Conservation (phyloP, 2,113 vertebrate species). For the Cariama cristata region DNA sequence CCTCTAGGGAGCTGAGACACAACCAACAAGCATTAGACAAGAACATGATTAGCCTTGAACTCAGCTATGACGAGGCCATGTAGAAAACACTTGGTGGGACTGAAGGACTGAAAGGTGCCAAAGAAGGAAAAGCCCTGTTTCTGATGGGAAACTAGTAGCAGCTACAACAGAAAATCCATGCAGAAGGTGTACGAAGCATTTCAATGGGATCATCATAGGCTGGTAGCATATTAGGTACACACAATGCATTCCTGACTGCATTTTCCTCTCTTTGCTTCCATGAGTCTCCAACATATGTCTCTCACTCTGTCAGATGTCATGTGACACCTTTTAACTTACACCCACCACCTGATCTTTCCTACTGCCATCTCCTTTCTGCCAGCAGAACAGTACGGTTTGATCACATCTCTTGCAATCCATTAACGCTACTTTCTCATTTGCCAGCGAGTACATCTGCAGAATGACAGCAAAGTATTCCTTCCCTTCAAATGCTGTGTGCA, state of each 20-base stretch:
- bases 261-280: neutral
- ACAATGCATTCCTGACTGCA: neutral
- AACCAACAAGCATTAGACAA: neutral
- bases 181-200: neutral
- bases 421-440: neutral
- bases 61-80: neutral
- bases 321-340: neutral
- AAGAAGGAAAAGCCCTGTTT: neutral
- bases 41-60: neutral
- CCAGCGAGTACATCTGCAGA: neutral
- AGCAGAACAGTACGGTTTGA: conserved; percentile 16
- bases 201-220: neutral
- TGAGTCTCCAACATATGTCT: neutral
- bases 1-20: neutral
- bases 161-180: neutral
- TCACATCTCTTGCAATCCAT: neutral
- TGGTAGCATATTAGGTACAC: neutral
- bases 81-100: neutral
- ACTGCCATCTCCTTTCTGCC: conserved; percentile 23
- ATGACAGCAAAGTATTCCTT: neutral
- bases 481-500: neutral
- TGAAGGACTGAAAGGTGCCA: neutral
- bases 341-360: neutral
- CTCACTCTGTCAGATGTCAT: neutral
- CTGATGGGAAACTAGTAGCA: neutral